phyloP scores from a whole-genome alignment of 2,797 vertebrate genomes.

The Mycteria americana region DNA sequence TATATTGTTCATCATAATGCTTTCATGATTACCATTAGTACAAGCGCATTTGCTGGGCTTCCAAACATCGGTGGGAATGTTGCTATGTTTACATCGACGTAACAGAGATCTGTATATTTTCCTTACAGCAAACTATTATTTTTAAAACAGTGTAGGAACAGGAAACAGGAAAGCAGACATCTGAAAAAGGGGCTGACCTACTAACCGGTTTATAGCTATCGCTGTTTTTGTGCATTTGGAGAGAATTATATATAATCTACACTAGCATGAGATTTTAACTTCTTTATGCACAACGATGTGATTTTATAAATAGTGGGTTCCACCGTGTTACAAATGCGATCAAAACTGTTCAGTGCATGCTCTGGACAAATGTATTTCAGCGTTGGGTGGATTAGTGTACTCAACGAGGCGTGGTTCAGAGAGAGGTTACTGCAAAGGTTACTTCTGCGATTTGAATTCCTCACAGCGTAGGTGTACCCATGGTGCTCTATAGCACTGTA shows the following conservation, averaged over 20 bases:
- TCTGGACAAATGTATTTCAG: neutral
- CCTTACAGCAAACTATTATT: neutral
- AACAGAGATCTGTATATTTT: constrained; percentile 14
- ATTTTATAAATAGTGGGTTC: neutral
- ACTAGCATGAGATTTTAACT: neutral
- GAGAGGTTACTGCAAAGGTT: neutral
- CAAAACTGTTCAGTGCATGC: neutral
- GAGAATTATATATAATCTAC: neutral
- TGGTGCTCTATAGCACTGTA: neutral
- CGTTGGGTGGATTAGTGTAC: neutral
- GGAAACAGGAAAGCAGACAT: neutral
- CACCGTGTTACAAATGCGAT: neutral
- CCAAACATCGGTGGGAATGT: neutral
- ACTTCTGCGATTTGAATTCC: neutral
- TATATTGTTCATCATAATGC: neutral
- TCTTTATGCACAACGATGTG: neutral
- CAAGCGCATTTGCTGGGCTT: constrained; percentile 37
- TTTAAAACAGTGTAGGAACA: constrained; percentile 18
- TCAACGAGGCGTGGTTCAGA: neutral
- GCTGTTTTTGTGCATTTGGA: neutral
- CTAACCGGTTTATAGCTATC: neutral
- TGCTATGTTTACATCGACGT: neutral
- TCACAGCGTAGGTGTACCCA: neutral
- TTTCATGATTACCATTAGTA: neutral
- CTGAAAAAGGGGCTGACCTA: neutral